These are phyloP conservation scores for Acanthornis magna DNA, from an alignment of 2,797 vertebrate species.

Conservation along the genomic window DNA sequence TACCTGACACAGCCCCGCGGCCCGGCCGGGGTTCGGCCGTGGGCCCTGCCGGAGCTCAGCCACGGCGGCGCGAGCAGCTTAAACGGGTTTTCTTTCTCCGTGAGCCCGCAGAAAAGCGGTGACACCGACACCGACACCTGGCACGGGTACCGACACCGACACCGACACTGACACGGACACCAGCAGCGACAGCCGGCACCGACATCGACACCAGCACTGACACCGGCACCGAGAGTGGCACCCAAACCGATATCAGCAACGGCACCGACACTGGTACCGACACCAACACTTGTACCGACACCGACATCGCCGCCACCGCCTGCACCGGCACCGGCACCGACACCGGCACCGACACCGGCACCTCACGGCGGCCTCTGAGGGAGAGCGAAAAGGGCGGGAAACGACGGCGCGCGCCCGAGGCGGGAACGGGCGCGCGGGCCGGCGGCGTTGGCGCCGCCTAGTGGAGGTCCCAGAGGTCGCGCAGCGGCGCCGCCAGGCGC, in stretches of 20 bases:
- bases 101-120: background rate
- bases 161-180: background rate
- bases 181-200: background rate
- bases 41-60: background rate
- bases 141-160: background rate
- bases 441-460: background rate
- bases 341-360: background rate
- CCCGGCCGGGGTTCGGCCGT: rapidly evolving
- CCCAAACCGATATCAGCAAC: too few species aligned
- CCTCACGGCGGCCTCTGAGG: background rate
- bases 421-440: background rate
- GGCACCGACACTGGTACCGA: background rate
- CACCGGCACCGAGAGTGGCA: background rate
- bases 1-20: background rate
- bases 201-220: background rate
- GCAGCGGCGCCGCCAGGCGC: conserved; percentile 52
- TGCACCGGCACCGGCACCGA: background rate
- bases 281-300: background rate
- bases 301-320: background rate
- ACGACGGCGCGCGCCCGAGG: background rate
- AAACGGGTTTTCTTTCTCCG: rapidly evolving
- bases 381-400: background rate
- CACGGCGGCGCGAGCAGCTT: rapidly evolving
- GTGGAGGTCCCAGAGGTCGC: conserved; percentile 70
- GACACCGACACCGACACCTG: background rate